phyloP scores from a whole-genome alignment of 1,140 invertebrate species.

The Drosophila pachea region DNA sequence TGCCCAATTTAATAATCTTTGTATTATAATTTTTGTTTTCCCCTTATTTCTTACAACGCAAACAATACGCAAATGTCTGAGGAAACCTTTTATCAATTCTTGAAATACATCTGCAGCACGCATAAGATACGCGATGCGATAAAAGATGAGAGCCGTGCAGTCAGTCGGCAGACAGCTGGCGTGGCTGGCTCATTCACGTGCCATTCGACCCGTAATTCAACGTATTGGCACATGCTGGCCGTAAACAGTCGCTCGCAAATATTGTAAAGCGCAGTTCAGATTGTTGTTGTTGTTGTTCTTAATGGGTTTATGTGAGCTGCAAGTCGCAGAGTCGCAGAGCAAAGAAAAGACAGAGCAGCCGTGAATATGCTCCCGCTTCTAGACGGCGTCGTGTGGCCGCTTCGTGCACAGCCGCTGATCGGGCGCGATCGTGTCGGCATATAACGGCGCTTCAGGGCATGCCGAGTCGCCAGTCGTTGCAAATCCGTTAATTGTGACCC shows the following conservation, averaged over 20 bases:
- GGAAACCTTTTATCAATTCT: constrained; percentile 49
- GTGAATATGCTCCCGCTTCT: constrained; percentile 13
- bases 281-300: constrained; percentile 24
- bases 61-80: constrained; percentile 60
- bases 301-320: constrained; percentile 57
- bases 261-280: constrained; percentile 15
- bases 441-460: constrained; percentile 64
- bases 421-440: constrained; percentile 36
- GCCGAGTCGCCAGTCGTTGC: constrained; percentile 52
- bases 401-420: constrained; percentile 37
- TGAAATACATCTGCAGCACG: constrained; percentile 56
- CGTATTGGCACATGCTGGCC: constrained; percentile 51
- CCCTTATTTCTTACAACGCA: constrained; percentile 22
- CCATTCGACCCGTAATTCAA: constrained; percentile 52
- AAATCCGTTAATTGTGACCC: constrained; percentile 53
- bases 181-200: constrained; percentile 53
- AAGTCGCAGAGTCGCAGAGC: constrained; percentile 40
- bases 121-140: constrained; percentile 39
- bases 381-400: constrained; percentile 25
- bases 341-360: not conserved
- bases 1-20: constrained; percentile 10
- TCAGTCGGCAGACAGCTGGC: constrained; percentile 43
- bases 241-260: constrained; percentile 17
- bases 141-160: not conserved
- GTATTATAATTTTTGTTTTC: not conserved